Percentiles rank a stretch among this genome's conserved stretches.
These are phyloP conservation scores for Oncorhynchus nerka DNA, from an alignment of 2,113 vertebrate species.

Conservation along the genomic window DNA sequence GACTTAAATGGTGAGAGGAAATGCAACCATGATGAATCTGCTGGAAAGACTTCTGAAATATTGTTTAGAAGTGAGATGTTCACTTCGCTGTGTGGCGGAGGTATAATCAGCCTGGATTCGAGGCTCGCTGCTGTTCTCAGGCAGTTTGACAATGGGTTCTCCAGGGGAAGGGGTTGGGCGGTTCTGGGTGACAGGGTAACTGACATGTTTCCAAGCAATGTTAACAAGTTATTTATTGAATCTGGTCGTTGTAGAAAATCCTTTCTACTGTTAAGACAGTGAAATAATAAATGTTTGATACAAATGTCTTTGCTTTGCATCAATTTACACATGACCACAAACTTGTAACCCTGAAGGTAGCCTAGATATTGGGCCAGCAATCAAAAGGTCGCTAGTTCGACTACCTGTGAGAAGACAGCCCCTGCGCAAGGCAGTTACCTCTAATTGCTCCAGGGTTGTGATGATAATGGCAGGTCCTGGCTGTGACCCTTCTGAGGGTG, in stretches of 20 bases:
- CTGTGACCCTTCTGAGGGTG: too few species aligned
- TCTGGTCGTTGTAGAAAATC: conserved; percentile 80
- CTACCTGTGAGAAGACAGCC: too few species aligned
- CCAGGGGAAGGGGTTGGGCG: conserved; percentile 33
- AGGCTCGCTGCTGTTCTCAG: conserved; percentile 95
- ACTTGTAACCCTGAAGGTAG: too few species aligned
- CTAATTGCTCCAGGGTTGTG: too few species aligned
- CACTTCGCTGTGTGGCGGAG: conserved; percentile 92
- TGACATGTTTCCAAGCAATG: conserved; percentile 56
- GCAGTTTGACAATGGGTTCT: conserved; percentile 78
- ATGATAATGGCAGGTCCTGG: too few species aligned
- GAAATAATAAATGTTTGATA: conserved; percentile 89
- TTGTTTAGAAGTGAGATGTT: conserved; percentile 64
- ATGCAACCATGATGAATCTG: conserved; percentile 47
- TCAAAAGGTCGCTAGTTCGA: too few species aligned
- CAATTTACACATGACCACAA: too few species aligned
- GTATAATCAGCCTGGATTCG: conserved; percentile 84
- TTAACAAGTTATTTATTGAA: conserved; percentile 87
- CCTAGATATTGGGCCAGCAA: too few species aligned
- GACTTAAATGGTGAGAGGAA: conserved; percentile 69
- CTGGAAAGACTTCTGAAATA: conserved; percentile 70
- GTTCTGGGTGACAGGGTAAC: conserved; percentile 47
- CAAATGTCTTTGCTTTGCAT: conserved; percentile 29
- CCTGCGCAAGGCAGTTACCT: too few species aligned
- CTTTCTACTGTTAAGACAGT: conserved; percentile 84